phyloP scores from a whole-genome alignment of 1,140 invertebrate genomes.

The Lutraria rhynchaena region DNA sequence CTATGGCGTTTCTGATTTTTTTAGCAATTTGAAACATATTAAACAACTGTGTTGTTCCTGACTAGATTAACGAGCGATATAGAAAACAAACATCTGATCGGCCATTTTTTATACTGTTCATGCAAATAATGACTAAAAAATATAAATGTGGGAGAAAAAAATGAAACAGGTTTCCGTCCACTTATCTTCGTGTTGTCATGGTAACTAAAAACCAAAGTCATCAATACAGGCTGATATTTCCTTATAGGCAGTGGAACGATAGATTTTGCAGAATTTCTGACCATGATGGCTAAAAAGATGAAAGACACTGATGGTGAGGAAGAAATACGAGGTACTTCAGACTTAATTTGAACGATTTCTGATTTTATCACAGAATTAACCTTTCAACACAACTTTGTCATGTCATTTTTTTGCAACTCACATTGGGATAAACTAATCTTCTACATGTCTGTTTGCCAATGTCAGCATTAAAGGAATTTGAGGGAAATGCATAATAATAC shows the following conservation, averaged over 20 bases:
- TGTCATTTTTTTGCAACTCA: not conserved
- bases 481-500: too few relatives aligned
- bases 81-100: not conserved
- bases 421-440: not conserved
- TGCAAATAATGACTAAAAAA: not conserved
- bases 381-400: not conserved
- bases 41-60: not conserved
- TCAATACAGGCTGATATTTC: not conserved
- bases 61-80: not conserved
- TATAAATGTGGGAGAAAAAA: not conserved
- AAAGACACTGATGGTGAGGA: conserved; percentile 97
- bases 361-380: not conserved
- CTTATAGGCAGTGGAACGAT: conserved; percentile 97
- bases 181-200: not conserved
- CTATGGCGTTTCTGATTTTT: not conserved
- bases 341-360: not conserved
- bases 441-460: not conserved
- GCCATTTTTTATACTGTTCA: not conserved
- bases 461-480: too few relatives aligned
- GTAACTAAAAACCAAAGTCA: not conserved
- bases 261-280: conserved; percentile 96
- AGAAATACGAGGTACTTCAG: conserved; percentile 88
- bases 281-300: conserved; percentile 95
- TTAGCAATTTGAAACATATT: too few relatives aligned
- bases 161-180: not conserved